A percentile compares a stretch with the other conserved stretches of the same genome.
Conservation (phyloP, 2,888 invertebrate genomes). For the Sympetrum striolatum region DNA sequence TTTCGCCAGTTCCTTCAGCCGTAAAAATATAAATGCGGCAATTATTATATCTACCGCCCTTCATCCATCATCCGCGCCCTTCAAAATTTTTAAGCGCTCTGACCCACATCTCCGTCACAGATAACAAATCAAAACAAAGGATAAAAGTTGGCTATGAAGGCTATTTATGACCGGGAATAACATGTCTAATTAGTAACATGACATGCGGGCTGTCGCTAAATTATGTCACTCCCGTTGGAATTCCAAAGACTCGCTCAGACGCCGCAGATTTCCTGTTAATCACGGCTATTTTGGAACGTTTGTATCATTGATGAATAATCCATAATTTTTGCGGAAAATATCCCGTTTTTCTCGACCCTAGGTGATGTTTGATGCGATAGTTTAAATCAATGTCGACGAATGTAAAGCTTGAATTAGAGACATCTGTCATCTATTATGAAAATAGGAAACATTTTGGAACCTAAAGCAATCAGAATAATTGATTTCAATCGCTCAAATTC, state of each 20-base stretch:
- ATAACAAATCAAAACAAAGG: neutral
- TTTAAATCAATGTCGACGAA: no score
- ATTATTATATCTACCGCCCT: neutral
- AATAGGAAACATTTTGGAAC: no score
- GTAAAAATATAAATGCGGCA: neutral
- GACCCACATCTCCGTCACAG: neutral
- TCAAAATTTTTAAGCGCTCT: neutral
- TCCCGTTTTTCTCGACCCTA: no score
- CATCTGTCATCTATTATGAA: no score
- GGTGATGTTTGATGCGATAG: no score
- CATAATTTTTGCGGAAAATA: no score
- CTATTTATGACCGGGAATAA: neutral
- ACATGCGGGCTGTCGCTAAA: neutral
- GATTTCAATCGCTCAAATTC: no score
- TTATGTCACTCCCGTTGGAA: neutral
- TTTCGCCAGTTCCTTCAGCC: neutral
- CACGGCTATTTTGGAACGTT: no score
- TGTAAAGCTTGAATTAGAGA: no score
- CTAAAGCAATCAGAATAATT: no score
- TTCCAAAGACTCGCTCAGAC: neutral
- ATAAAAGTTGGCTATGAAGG: neutral
- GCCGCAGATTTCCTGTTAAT: no score
- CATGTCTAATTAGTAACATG: neutral
- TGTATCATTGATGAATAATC: no score
- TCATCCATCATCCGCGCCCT: neutral